These are phyloP conservation scores for Chrosomus eos DNA, from an alignment of 2,797 vertebrate species.

Conservation along the genomic window DNA sequence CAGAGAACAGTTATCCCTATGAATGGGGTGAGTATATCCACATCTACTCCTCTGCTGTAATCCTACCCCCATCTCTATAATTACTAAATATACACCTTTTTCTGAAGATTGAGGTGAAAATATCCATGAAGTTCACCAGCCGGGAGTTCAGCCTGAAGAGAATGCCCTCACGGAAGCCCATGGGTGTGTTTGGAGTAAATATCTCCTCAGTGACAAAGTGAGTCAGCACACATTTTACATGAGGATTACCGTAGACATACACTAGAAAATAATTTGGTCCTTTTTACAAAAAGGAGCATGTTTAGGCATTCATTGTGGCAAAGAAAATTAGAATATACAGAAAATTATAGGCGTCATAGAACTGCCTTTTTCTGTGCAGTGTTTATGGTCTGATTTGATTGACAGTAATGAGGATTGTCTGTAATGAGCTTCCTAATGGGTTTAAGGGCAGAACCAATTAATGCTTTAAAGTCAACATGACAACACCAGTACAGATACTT, in stretches of 20 bases:
- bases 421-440: constrained; percentile 54
- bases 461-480: constrained; percentile 40
- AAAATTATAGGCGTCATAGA: not conserved
- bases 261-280: not conserved
- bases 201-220: constrained; percentile 96
- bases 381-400: constrained; percentile 41
- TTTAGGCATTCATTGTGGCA: not conserved
- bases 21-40: constrained; percentile 87
- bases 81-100: constrained; percentile 5
- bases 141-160: constrained; percentile 96
- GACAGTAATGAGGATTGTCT: constrained; percentile 58
- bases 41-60: not conserved
- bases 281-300: not conserved
- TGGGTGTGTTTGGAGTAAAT: constrained; percentile 95
- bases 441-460: constrained; percentile 56
- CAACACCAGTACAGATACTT: constrained; percentile 46
- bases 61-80: not conserved
- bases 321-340: not conserved
- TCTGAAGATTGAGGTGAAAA: constrained; percentile 91
- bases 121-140: constrained; percentile 96
- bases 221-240: constrained; percentile 66
- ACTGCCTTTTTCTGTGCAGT: not conserved
- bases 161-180: constrained; percentile 92
- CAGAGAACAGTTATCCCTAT: constrained; percentile 93
- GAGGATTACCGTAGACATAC: too few species aligned